Evolutionary conservation across 2,888 invertebrate genomes (phyloP).

Genomic region (Protonemura montana): DNA sequence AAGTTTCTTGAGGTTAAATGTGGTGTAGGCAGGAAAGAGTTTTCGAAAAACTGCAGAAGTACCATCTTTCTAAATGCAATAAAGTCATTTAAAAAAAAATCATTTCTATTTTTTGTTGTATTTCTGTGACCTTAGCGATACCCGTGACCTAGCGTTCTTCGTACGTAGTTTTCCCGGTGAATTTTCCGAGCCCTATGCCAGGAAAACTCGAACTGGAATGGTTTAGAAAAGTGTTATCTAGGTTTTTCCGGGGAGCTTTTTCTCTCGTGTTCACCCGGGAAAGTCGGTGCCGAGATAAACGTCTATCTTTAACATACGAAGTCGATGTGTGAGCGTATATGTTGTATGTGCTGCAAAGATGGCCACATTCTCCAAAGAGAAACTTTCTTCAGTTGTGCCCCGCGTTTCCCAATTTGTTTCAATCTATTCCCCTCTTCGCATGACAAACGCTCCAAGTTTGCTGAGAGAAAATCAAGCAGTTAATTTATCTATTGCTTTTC

Average conservation of each 20-base stretch:
- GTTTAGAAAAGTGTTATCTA: neutral
- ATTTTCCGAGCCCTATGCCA: no score
- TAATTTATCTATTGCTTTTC: conserved; percentile 5
- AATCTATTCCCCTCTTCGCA: neutral
- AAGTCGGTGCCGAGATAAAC: neutral
- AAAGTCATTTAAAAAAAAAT: no score
- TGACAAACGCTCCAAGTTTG: neutral
- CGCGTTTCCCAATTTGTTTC: neutral
- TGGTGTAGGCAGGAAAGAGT: no score
- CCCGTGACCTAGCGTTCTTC: no score
- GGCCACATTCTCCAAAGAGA: neutral
- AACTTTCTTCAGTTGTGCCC: neutral
- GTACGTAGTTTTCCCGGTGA: neutral
- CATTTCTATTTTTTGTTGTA: no score
- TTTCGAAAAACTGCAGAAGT: no score
- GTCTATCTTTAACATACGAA: no score
- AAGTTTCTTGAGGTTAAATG: no score
- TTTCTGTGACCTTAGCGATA: no score
- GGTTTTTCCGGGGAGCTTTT: neutral
- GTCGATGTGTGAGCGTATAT: no score
- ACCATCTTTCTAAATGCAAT: no score
- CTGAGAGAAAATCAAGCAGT: neutral
- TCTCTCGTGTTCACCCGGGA: neutral
- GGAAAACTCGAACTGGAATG: neutral
- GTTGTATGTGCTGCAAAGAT: neutral